Evolutionary conservation across 35 echinoderm and acorn worm genomes (phyloP), one percentile per base, ranked within the genome.

Genomic region (Acanthaster planci): DNA sequence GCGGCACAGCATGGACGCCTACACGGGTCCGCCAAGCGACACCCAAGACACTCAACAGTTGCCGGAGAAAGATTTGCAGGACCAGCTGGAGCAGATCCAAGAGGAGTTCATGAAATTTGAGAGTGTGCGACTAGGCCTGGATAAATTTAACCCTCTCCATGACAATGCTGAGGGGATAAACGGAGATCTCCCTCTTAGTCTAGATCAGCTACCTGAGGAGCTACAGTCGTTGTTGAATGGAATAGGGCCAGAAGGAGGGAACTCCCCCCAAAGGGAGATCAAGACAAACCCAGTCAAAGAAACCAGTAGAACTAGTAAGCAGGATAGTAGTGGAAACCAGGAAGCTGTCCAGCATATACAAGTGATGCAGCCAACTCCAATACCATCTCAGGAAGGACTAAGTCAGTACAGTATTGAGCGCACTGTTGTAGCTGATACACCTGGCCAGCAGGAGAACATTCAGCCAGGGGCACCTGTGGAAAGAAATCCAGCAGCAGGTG

Each of bases 51-150:
- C 56, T 31, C 17, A 80, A 17, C 6, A 51, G 44, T 17, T 52
- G 19, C 38, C 38, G 23, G 35, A 51, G 36, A 47, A 68, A 80
- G 23, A 84, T 56, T 80, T 9, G 60, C 81, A 82, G 80, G 76
- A 55, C 38, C 47, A 84, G 26, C 29, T 90, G 8, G 32, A 84
- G 21, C 38, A 90, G 83, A 90, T 90, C 75, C 80, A 90, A 51
- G 60, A 90, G 10, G 88, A 90, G 64, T 90, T 90, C 72, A 85
- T 90, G 82, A 85, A 85, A 57, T 75, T 85, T 60, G 89, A 90
- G 32, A 85, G 72, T 60, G 26, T 85, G 51, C 72, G 82, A 79
- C 36, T 56, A 3, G 86, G 54, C 10, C 60, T 88, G 52, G 52
- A 88, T 39, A 85, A 85, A 7, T 29, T 79, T 22, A 84, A 90